Percentiles rank a stretch among this genome's conserved stretches.
Evolutionary conservation across 2,888 invertebrate species (phyloP).

Genomic region (Dendrolimus houi): DNA sequence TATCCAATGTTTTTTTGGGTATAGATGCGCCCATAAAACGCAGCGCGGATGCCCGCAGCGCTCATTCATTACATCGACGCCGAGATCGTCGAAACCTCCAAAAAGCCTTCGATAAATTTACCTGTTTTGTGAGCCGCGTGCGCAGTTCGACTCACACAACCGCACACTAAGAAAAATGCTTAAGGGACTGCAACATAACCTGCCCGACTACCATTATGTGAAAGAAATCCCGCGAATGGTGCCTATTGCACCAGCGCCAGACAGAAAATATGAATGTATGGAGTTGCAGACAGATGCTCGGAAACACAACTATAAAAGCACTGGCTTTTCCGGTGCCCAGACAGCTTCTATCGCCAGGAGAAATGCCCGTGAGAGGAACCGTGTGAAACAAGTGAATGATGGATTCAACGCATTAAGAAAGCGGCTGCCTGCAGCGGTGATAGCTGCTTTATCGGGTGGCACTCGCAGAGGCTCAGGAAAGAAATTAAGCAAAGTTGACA

Average conservation of each 20-base stretch:
- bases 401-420: slow-evolving; percentile 92
- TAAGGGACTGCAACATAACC: slow-evolving; percentile 32
- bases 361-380: slow-evolving; percentile 96
- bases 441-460: slow-evolving; percentile 79
- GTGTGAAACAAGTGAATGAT: slow-evolving; percentile 96
- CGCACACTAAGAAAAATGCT: slow-evolving; percentile 29
- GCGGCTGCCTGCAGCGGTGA: slow-evolving; percentile 88
- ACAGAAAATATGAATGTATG: slow-evolving; percentile 38
- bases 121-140: slow-evolving; percentile 15
- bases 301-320: slow-evolving; percentile 80
- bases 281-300: slow-evolving; percentile 47
- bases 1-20: slow-evolving; percentile 47
- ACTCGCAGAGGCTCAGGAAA: slow-evolving; percentile 86
- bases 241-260: slow-evolving; percentile 73
- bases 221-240: slow-evolving; percentile 48
- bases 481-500: slow-evolving; percentile 94
- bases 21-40: slow-evolving; percentile 54
- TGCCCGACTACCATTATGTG: slow-evolving; percentile 23
- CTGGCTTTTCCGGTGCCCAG: slow-evolving; percentile 76
- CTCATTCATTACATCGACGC: slow-evolving; percentile 53
- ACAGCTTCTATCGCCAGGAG: slow-evolving; percentile 90
- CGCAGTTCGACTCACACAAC: slow-evolving; percentile 12
- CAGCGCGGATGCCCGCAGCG: slow-evolving; percentile 32
- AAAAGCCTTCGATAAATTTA: slow-evolving; percentile 15
- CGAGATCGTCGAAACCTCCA: slow-evolving; percentile 34